A percentile compares a stretch with the other conserved stretches of the same genome.
Evolutionary conservation across 64 coral and sea anemone genomes (phyloP).

Genomic region (Porites australiensis): DNA sequence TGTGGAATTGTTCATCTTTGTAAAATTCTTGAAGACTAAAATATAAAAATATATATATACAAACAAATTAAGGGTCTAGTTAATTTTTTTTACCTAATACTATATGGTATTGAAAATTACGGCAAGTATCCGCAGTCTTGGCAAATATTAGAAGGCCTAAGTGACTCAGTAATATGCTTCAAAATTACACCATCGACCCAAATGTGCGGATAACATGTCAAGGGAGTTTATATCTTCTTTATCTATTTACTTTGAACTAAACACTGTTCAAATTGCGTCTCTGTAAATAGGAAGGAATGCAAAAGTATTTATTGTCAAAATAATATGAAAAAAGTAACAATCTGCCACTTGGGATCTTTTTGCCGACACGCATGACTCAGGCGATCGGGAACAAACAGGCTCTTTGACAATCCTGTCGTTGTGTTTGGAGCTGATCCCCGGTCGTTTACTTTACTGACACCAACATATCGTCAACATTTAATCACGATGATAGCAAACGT

Average conservation of each 20-base stretch:
- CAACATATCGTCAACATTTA: conserved; percentile 36
- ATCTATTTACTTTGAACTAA: not conserved
- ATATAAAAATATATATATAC: not conserved
- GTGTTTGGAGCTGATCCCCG: not conserved
- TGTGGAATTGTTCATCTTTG: conserved; percentile 16
- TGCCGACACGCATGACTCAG: not conserved
- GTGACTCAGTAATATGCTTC: too few relatives aligned
- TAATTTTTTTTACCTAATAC: not conserved
- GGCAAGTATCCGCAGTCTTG: too few relatives aligned
- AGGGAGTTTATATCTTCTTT: too few relatives aligned
- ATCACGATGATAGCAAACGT: not conserved
- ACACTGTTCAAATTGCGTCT: not conserved
- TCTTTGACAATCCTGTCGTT: too few relatives aligned
- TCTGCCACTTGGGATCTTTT: not conserved
- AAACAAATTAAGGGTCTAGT: not conserved
- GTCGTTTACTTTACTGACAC: conserved; percentile 28
- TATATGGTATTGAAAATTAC: too few relatives aligned
- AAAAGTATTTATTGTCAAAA: not conserved
- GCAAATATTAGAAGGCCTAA: too few relatives aligned
- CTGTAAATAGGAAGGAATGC: not conserved
- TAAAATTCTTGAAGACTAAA: conserved; percentile 13
- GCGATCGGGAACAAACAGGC: too few relatives aligned
- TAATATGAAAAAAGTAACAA: too few relatives aligned
- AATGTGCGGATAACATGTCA: too few relatives aligned
- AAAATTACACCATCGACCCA: too few relatives aligned